phyloP scores from a whole-genome alignment of 2,888 invertebrate species.

The Zaprionus lineosus region DNA sequence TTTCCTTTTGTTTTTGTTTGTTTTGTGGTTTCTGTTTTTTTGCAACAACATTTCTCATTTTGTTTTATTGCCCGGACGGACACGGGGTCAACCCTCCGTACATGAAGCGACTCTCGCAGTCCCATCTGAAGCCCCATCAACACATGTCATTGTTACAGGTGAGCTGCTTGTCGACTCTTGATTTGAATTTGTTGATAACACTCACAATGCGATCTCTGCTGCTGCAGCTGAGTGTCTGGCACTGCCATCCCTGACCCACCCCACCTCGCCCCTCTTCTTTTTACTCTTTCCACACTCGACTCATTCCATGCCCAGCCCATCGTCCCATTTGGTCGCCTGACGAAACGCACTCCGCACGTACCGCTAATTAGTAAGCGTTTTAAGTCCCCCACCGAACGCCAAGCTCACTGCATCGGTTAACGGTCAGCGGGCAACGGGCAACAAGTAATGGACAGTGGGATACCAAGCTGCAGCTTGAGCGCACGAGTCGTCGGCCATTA shows the following conservation, averaged over 20 bases:
- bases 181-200: conserved; percentile 70
- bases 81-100: conserved; percentile 56
- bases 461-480: conserved; percentile 1
- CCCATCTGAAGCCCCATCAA: conserved; percentile 46
- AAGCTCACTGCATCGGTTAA: no score
- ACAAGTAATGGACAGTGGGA: no score
- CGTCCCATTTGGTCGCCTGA: conserved; percentile 47
- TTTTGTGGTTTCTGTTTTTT: conserved; percentile 22
- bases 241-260: conserved; percentile 35
- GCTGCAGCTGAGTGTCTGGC: conserved; percentile 48
- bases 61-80: conserved; percentile 64
- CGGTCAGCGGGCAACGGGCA: conserved; percentile 31
- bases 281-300: no score
- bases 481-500: conserved; percentile 34
- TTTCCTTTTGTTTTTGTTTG: conserved; percentile 9
- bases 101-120: conserved; percentile 35
- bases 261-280: not conserved
- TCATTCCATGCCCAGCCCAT: conserved; percentile 1
- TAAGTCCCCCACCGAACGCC: conserved; percentile 40
- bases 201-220: conserved; percentile 45
- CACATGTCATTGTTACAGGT: conserved; percentile 76
- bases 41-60: conserved; percentile 76
- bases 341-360: conserved; percentile 75
- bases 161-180: conserved; percentile 61
- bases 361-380: conserved; percentile 69